Conservation (phyloP, 2,113 vertebrate species). For the Sitta europaea region DNA sequence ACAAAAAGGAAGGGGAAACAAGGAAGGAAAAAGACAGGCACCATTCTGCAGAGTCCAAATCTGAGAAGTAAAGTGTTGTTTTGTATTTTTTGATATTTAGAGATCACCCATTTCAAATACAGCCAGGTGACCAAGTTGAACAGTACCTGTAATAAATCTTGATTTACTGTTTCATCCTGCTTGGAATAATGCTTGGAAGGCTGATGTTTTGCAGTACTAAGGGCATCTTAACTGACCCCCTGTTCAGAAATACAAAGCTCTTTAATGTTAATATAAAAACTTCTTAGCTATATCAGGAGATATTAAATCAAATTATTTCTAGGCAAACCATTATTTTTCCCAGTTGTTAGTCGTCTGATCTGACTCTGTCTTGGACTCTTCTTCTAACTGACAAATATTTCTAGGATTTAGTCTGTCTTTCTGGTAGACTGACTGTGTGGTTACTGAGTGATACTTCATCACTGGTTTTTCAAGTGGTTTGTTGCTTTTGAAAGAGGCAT, state of each 20-base stretch:
- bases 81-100: neutral
- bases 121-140: neutral
- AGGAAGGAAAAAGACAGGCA: slow-evolving; percentile 82
- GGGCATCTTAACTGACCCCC: neutral
- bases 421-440: neutral
- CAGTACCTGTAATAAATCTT: neutral
- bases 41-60: slow-evolving; percentile 84
- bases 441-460: neutral
- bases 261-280: neutral
- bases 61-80: slow-evolving; percentile 74
- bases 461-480: neutral
- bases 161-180: neutral
- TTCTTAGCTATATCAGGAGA: neutral
- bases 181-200: neutral
- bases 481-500: neutral
- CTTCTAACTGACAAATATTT: neutral
- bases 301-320: neutral
- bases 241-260: neutral
- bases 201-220: neutral
- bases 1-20: slow-evolving; percentile 79
- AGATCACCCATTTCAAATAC: neutral
- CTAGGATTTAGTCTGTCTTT: neutral
- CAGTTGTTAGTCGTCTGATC: fast-evolving
- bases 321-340: neutral
- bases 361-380: neutral